Evolutionary conservation across 2,113 vertebrate species (phyloP).

Genomic region (Delphinus delphis): DNA sequence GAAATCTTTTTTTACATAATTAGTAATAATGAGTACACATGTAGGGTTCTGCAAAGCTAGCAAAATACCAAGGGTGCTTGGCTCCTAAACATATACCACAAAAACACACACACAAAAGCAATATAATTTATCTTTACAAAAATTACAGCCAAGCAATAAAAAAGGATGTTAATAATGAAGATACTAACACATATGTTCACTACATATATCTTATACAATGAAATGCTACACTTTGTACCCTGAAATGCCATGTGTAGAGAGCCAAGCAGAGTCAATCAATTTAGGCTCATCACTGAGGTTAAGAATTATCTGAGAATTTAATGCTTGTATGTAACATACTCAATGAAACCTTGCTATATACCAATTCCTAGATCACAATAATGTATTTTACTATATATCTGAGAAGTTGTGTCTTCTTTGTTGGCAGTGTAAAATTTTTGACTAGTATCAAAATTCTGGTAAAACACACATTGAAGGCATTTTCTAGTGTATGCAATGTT

Average conservation of each 20-base stretch:
- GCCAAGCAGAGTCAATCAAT: conserved; percentile 71
- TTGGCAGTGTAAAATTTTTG: conserved; percentile 78
- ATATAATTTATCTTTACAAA: conserved; percentile 74
- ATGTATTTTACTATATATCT: neutral
- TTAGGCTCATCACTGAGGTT: conserved; percentile 62
- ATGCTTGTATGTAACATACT: conserved; percentile 62
- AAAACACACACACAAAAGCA: conserved; percentile 38
- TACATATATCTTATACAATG: neutral
- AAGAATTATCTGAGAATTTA: conserved; percentile 42
- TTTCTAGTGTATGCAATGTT: conserved; percentile 77
- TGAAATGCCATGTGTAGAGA: conserved; percentile 69
- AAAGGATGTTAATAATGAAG: conserved; percentile 64
- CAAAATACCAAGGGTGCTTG: conserved; percentile 52
- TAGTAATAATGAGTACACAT: conserved; percentile 73
- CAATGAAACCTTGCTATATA: conserved; percentile 65
- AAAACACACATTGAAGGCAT: conserved; percentile 81
- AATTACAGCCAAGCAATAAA: conserved; percentile 70
- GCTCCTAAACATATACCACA: conserved; percentile 62
- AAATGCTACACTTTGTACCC: conserved; percentile 61
- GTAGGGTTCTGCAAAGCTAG: conserved; percentile 68
- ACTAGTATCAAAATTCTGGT: conserved; percentile 80
- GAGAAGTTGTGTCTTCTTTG: conserved; percentile 70
- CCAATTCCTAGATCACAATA: conserved; percentile 6
- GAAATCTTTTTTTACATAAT: conserved; percentile 47
- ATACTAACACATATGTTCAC: conserved; percentile 60